These are phyloP conservation scores for Lasiurus cinereus DNA, from an alignment of 2,113 vertebrate genomes.

Conservation along the genomic window DNA sequence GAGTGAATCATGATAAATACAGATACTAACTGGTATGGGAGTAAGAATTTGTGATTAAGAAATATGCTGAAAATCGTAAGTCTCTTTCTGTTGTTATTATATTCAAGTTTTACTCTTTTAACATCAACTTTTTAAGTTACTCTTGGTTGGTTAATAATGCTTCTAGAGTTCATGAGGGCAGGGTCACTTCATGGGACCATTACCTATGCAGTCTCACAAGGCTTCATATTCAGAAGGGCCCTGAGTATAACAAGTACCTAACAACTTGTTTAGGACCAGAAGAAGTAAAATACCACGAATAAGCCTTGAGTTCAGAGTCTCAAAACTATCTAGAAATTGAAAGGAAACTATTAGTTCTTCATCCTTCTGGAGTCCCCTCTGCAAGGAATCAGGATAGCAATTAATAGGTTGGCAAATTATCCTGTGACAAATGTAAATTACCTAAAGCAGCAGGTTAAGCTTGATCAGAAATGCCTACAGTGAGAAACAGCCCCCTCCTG, in stretches of 20 bases:
- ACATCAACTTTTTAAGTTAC: background rate
- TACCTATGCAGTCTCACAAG: background rate
- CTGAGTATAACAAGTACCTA: background rate
- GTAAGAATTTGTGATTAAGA: slow-evolving; percentile 7
- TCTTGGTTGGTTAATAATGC: background rate
- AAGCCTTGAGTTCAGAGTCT: background rate
- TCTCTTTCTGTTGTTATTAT: background rate
- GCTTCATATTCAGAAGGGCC: background rate
- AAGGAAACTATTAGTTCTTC: background rate
- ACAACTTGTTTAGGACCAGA: background rate
- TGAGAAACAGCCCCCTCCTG: background rate
- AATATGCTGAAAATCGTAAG: background rate
- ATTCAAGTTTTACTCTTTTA: background rate
- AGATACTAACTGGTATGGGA: background rate
- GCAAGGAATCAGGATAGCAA: background rate
- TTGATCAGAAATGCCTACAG: background rate
- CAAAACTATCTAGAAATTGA: background rate
- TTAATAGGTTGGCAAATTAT: background rate
- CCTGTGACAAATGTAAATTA: background rate
- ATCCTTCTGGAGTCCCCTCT: background rate
- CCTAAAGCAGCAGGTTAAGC: background rate
- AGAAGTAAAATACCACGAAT: background rate
- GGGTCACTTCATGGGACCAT: background rate
- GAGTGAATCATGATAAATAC: background rate
- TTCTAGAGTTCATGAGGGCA: background rate